Evolutionary conservation across 2,888 invertebrate genomes (phyloP), one percentile per base, ranked within the genome.

Genomic region (Punctoribates punctum): DNA sequence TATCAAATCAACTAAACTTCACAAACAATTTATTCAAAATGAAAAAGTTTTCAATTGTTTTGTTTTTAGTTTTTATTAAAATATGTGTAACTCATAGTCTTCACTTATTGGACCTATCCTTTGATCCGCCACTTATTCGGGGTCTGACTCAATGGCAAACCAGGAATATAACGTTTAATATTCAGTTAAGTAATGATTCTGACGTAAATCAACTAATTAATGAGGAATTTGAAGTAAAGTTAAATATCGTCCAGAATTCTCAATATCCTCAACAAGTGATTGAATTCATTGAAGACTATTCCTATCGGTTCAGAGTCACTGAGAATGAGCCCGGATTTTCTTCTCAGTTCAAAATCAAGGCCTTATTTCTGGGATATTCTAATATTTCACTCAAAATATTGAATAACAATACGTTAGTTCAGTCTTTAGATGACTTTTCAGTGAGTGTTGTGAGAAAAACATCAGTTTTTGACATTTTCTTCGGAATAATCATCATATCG

Each of bases 341-440:
- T 1, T 34, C 67, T 13, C 38, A 67, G 1, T 0, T 90, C 89
- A 83, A 75, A 0, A 77, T 79, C 13, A 76, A 75, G 72, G 79
- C 75, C 5, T 27, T 77, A 17, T 79, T 79, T 57, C 42, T 79
- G 0, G 79, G 79, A 0, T 79, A 75, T 25, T 77, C 77, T 1
- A 78, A 75, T 34, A 77, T 78, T 6, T 73, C 25, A n/a, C 75
- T 78, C 15, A 65, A 54, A 13, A 23, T 78, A 17, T 27, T 23
- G n/a, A 54, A 3, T 9, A n/a, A 13, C 25, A n/a, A 15, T 11
- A 27, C 17, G 23, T 1, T 8, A 74, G 77, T 73, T 48, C 34
- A 67, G 3, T 38, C 67, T 17, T 67, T 67, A 17, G 38, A 34
- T n/a, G n/a, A 75, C 46, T 73, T 75, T 42, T 73, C 72, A 1